Evolutionary conservation across 1,140 invertebrate species (phyloP).

Genomic region (Radopholus similis): DNA sequence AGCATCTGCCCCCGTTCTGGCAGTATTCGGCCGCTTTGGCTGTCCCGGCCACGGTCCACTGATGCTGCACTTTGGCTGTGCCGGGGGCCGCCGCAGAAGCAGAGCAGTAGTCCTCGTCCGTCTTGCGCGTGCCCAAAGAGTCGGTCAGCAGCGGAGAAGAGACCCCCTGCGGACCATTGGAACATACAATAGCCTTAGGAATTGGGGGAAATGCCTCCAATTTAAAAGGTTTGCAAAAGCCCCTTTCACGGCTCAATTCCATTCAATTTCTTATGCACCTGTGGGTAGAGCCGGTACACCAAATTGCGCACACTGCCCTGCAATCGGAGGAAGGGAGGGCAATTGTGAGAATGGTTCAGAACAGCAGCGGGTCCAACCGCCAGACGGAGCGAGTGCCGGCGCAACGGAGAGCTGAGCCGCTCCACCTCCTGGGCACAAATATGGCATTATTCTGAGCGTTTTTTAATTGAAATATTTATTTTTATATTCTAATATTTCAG

Average conservation of each 20-base stretch:
- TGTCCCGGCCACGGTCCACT: neutral
- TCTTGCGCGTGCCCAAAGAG: constrained; percentile 47
- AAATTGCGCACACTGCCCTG: constrained; percentile 50
- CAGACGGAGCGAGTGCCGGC: constrained; percentile 49
- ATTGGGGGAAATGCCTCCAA: no score
- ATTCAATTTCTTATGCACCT: constrained; percentile 26
- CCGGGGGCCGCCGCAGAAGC: neutral
- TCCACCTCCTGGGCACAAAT: constrained; percentile 49
- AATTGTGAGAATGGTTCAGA: no score
- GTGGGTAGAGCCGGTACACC: constrained; percentile 54
- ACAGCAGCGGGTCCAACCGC: no score
- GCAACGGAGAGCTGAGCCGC: constrained; percentile 48
- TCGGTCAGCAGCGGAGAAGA: constrained; percentile 54
- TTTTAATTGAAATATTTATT: neutral
- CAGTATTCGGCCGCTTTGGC: constrained; percentile 58
- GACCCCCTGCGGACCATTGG: constrained; percentile 33
- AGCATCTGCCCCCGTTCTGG: constrained; percentile 85
- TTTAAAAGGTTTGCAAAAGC: no score
- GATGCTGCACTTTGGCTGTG: constrained; percentile 1
- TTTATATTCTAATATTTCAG: neutral
- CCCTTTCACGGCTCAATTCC: no score
- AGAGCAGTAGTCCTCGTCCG: constrained; percentile 58
- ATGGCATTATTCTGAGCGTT: neutral
- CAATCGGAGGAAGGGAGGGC: no score
- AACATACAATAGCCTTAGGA: neutral